Evolutionary conservation across 2,888 invertebrate genomes (phyloP), one percentile per base, ranked within the genome.

Genomic region (Cephus pulcher): DNA sequence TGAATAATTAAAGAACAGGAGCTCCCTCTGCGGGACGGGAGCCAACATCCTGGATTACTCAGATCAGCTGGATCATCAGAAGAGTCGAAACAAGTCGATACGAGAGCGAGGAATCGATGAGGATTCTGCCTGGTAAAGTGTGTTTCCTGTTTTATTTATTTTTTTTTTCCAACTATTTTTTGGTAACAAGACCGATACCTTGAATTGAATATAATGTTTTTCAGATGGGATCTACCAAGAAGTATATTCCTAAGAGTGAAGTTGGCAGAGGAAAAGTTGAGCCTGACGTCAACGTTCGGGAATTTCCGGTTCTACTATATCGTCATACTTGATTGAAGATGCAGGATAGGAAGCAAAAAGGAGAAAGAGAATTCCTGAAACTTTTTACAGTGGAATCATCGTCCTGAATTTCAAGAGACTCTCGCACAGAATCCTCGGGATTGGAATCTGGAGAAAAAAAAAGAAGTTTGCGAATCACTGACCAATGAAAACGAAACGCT

Each of bases 1-100:
- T 81, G 82, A 82, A 80, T 81, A 76, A 79, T 77, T 76, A 75
- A 76, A 76, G 78, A 76, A 80, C 37, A 56, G 74, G 34, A 35
- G 11, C 15, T 74, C 40, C 74, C 74, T 34, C 76, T 34, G 76
- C 23, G 75, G 75, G 56, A 56, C 23, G 23, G 56, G 23, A 56
- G 56, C 56, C 56, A 56, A 6, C 23, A 56, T 56, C 56, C 56
- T 56, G 56, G 56, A 56, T 56, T 56, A 56, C 23, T 56, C 56
- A 2, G 56, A 23, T 56, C 23, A 56, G 56, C 56, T 56, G 56
- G 6, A 56, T 56, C 56, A 56, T 9, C 56, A 9, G 23, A 23
- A 23, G 23, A 56, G 56, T 1, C 1, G 56, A 0, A 56, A 2
- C 56, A 6, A 23, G 56, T 23, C 56, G 56, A 56, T 56, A 56